Percentiles rank a stretch among this genome's conserved stretches.
phyloP scores from a whole-genome alignment of 2,113 vertebrate genomes.

The Cephalopterus ornatus region DNA sequence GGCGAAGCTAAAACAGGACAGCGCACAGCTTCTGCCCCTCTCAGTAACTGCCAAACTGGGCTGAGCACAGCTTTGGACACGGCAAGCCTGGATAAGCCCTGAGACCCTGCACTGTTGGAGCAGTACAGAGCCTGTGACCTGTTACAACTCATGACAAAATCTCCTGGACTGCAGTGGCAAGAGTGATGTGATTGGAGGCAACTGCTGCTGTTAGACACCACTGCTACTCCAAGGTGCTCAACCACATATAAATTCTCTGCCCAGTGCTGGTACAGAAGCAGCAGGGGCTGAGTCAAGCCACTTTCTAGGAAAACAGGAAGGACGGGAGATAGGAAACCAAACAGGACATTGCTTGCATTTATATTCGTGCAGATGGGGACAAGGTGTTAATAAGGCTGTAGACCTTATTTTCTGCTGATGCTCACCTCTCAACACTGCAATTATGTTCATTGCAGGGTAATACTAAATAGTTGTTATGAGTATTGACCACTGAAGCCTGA shows the following conservation, averaged over 20 bases:
- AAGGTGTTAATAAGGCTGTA: accelerated
- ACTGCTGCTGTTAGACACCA: background rate
- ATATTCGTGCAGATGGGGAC: background rate
- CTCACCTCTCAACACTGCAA: background rate
- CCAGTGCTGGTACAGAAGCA: background rate
- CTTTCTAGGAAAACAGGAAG: background rate
- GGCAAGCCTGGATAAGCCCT: background rate
- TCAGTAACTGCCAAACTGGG: background rate
- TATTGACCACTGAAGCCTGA: background rate
- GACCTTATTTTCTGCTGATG: background rate
- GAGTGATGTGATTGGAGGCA: background rate
- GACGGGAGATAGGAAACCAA: background rate
- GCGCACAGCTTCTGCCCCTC: background rate
- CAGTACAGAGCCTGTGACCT: background rate
- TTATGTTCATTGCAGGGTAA: background rate
- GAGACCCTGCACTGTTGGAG: background rate
- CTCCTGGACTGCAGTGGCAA: background rate
- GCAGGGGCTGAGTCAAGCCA: background rate
- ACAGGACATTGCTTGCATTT: background rate
- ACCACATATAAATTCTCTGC: background rate
- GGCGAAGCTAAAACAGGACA: background rate
- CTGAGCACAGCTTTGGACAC: background rate
- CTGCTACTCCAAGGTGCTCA: background rate
- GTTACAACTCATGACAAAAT: background rate
- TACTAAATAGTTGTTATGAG: background rate